Evolutionary conservation across 64 coral and sea anemone species (phyloP).

Genomic region (Trachythela sp.): DNA sequence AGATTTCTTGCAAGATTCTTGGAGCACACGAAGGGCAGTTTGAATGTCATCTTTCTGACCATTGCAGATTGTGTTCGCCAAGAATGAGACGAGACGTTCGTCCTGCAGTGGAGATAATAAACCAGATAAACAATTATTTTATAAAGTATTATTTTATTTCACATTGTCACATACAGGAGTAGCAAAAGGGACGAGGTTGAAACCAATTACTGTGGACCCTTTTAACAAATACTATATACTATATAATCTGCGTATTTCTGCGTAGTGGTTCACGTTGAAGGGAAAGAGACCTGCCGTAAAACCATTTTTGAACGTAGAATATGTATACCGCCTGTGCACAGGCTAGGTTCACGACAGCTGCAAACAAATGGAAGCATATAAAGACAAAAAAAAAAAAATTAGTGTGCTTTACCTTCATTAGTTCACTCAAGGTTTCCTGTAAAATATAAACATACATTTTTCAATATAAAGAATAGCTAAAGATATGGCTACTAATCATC

Average conservation of each 20-base stretch:
- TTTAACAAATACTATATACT: no score
- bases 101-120: constrained; percentile 60
- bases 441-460: not conserved
- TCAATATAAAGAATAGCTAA: not conserved
- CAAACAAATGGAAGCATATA: no score
- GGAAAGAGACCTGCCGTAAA: no score
- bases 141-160: not conserved
- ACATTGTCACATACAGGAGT: not conserved
- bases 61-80: constrained; percentile 70
- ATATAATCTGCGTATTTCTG: no score
- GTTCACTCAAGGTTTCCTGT: not conserved
- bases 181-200: no score
- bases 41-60: constrained; percentile 65
- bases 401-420: not conserved
- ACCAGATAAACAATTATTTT: not conserved
- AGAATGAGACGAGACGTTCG: constrained; percentile 76
- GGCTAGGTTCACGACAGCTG: no score
- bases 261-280: no score
- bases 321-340: no score
- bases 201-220: no score
- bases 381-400: not conserved
- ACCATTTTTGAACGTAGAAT: no score
- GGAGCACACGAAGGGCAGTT: constrained; percentile 67
- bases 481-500: not conserved
- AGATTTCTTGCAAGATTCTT: constrained; percentile 59